phyloP scores from a whole-genome alignment of 2,113 vertebrate species.

The Pterophyllum scalare region DNA sequence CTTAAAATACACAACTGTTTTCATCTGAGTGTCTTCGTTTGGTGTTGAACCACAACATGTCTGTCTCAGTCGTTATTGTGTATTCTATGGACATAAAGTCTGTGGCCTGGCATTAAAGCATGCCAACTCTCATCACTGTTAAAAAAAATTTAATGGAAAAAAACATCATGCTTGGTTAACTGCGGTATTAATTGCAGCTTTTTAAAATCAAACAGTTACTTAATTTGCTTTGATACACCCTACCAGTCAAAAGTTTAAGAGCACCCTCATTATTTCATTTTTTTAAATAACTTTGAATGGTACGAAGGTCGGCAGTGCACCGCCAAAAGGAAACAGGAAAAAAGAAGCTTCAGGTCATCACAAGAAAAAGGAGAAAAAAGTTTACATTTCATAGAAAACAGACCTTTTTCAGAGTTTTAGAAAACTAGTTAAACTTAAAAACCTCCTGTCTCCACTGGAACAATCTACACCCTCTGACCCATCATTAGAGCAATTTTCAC shows the following conservation, averaged over 20 bases:
- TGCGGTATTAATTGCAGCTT: neutral
- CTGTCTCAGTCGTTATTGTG: slow-evolving; percentile 10
- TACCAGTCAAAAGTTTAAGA: neutral
- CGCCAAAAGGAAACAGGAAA: accelerated
- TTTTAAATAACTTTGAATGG: neutral
- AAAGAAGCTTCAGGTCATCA: neutral
- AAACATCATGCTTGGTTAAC: neutral
- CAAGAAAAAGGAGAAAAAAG: too few species aligned
- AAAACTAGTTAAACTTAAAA: neutral
- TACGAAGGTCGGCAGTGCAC: neutral
- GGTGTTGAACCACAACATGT: slow-evolving; percentile 4
- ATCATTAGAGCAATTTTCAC: neutral
- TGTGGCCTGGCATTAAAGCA: neutral
- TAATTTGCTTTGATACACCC: neutral
- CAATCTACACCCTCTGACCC: too few species aligned
- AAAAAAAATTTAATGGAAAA: neutral
- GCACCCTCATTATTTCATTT: neutral
- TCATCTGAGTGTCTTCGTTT: slow-evolving; percentile 22
- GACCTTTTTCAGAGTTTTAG: neutral
- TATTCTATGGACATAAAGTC: neutral
- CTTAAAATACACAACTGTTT: slow-evolving; percentile 27
- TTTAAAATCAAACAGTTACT: neutral
- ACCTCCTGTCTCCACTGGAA: neutral
- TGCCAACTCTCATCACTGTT: neutral
- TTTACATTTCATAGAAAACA: too few species aligned